Base-by-base conservation (phyloP, 2,797 vertebrate genomes). In the Gallirallus australis region DNA sequence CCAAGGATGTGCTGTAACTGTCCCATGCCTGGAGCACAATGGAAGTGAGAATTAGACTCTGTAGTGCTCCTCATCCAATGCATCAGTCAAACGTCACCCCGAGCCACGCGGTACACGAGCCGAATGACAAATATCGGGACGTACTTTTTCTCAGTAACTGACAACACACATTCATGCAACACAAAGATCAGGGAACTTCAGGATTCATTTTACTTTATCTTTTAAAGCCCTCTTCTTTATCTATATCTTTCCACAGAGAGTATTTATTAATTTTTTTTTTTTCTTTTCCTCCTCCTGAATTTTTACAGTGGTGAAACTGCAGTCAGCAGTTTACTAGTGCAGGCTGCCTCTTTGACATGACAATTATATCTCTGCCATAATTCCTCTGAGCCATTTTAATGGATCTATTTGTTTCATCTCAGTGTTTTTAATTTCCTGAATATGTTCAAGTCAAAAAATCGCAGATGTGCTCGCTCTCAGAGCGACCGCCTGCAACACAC, bases 371-470 rank as follows among this genome's bases (percentile, higher is more conserved):
- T 86, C 92, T 92, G 79, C 90, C 73, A 82, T 85, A 96, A 96
- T 89, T 94, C 90, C 95, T 94, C 96, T 82, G 90, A 96, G 91
- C 84, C 90, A 66, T 89, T 95, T 94, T 75, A 96, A 96, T 93
- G 88, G 93, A 96, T 93, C 84, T 96, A 86, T 97, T 96, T 96
- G 93, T 96, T 97, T 97, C 95, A 96, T 95, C 92, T 94, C 92
- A 52, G 70, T 88, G 93, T 97, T 96, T 92, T 95, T 97, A 96
- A 97, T 97, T 96, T 97, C 89, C 95, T 96, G 92, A 97, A 84
- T 83, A 93, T 78, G 92, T 94, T 93, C 85, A 83, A 95, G 89
- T 68, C 7, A 15, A 89, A 93, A 78, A 84, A 70, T 31, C 5
- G 4, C 96, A 95, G 94, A 91, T 95, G 93, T 61, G 89, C 89